Conservation (phyloP, 2,888 invertebrate genomes). For the Drosophila antonietae region DNA sequence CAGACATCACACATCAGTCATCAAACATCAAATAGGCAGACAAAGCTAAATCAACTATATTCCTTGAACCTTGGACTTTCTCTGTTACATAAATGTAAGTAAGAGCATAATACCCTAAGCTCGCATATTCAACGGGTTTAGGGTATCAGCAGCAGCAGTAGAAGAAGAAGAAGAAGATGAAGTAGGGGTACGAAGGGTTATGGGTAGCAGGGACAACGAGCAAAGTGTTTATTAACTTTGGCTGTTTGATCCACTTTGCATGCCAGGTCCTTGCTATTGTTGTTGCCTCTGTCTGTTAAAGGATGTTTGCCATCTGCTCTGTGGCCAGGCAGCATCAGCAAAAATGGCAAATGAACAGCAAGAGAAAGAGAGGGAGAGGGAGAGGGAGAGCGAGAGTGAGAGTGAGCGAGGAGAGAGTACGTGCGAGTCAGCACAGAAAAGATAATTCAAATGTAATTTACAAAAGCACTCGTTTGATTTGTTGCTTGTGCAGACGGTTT, state of each 20-base stretch:
- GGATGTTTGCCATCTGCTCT: conserved; percentile 70
- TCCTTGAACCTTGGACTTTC: background rate
- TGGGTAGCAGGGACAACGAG: conserved; percentile 28
- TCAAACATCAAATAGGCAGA: background rate
- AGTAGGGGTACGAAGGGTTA: background rate
- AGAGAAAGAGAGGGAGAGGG: background rate
- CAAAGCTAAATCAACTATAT: background rate
- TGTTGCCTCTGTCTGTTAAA: conserved; percentile 46
- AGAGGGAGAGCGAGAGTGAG: background rate
- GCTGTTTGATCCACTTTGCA: conserved; percentile 77
- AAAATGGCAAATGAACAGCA: conserved; percentile 6
- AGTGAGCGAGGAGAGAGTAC: background rate
- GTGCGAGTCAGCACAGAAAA: conserved; percentile 32
- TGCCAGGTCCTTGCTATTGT: conserved; percentile 46
- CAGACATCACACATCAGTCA: background rate
- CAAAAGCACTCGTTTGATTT: conserved; percentile 80
- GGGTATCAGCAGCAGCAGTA: background rate
- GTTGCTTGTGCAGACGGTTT: conserved; percentile 57
- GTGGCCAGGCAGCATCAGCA: conserved; percentile 40
- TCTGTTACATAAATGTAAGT: background rate
- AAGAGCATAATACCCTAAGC: background rate
- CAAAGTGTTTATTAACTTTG: conserved; percentile 77
- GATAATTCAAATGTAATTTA: conserved; percentile 80
- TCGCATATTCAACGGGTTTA: background rate
- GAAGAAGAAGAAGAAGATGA: background rate